Evolutionary conservation across 2,888 invertebrate genomes (phyloP).

Genomic region (Himalopsyche japonica): DNA sequence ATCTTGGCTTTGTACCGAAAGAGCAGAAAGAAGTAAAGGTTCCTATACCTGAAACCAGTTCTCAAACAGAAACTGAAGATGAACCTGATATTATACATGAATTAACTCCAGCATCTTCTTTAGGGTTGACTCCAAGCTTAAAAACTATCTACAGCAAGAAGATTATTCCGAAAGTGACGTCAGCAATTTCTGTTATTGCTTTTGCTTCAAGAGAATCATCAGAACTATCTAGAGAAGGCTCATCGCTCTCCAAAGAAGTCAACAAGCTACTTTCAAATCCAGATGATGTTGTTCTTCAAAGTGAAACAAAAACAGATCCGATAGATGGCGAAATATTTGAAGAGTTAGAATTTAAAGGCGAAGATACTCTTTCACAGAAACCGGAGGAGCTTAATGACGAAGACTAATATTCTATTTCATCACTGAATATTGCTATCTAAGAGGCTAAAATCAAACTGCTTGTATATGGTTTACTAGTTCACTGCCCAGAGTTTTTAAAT

Average conservation of each 20-base stretch:
- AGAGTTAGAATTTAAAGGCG: not conserved
- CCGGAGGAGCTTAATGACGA: no score
- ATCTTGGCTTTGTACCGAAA: constrained; percentile 69
- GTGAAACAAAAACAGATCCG: not conserved
- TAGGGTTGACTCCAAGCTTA: constrained; percentile 5
- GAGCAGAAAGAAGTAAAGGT: constrained; percentile 41
- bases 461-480: no score
- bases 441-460: no score
- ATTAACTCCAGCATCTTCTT: constrained; percentile 27
- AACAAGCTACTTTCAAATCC: not conserved
- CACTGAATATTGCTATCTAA: no score
- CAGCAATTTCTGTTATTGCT: not conserved
- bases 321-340: not conserved
- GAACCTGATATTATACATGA: constrained; percentile 26
- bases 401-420: no score
- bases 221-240: not conserved
- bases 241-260: not conserved
- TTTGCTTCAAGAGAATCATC: not conserved
- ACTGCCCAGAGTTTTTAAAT: no score
- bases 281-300: not conserved
- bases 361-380: not conserved
- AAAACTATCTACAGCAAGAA: constrained; percentile 16
- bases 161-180: constrained; percentile 2
- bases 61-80: constrained; percentile 20
- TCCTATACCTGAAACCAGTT: constrained; percentile 37